Percentiles rank a stretch among this genome's conserved stretches.
Conservation (phyloP, 1,140 invertebrate genomes). For the Elymnias hypermnestra region DNA sequence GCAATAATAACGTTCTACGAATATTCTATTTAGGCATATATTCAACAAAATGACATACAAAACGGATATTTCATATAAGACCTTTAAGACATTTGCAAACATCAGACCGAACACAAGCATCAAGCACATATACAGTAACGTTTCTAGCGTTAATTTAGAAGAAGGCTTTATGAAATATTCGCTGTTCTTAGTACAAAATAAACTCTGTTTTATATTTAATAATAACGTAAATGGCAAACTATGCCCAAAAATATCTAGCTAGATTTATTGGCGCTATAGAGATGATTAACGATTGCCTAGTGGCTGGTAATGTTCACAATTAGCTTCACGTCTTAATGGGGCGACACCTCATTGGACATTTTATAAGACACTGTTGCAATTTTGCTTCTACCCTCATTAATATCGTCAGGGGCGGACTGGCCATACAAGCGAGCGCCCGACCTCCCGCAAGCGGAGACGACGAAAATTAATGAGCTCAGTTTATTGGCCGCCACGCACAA, state of each 20-base stretch:
- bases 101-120: no score
- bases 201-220: slow-evolving; percentile 10
- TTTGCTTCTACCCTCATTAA: slow-evolving; percentile 74
- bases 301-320: slow-evolving; percentile 55
- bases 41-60: no score
- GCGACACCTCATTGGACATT: slow-evolving; percentile 52
- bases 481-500: slow-evolving; percentile 76
- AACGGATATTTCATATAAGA: slow-evolving; percentile 19
- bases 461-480: slow-evolving; percentile 75
- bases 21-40: no score
- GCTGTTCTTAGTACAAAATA: slow-evolving; percentile 9
- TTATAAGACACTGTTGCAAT: slow-evolving; percentile 66
- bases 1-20: no score
- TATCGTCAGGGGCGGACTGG: slow-evolving; percentile 77
- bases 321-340: slow-evolving; percentile 62
- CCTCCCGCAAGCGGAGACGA: slow-evolving; percentile 69
- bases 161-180: slow-evolving; percentile 15
- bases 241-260: slow-evolving; percentile 10
- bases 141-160: no score
- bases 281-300: slow-evolving; percentile 43
- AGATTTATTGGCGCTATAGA: slow-evolving; percentile 29
- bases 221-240: slow-evolving; percentile 4
- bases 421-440: slow-evolving; percentile 74
- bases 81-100: no score
- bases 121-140: no score